These are phyloP conservation scores for Chelonoidis abingdonii DNA, from an alignment of 2,113 vertebrate species.

Conservation along the genomic window DNA sequence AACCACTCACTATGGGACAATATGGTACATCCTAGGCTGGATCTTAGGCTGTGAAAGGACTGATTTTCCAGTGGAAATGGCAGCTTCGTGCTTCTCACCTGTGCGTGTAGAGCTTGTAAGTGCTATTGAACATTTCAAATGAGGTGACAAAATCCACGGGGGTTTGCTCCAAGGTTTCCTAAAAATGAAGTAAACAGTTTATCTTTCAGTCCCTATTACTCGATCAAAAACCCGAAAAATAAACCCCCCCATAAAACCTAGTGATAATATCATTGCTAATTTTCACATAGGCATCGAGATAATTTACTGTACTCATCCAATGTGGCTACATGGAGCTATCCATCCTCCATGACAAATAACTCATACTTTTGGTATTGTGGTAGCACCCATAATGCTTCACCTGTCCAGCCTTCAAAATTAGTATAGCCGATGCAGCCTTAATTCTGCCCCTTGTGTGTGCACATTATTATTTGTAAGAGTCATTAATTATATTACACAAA, in stretches of 20 bases:
- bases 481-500: not conserved
- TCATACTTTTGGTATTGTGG: not conserved
- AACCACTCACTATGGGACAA: not conserved
- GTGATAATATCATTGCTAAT: not conserved
- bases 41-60: constrained; percentile 3
- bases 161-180: constrained; percentile 91
- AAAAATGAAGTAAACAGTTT: constrained; percentile 69
- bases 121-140: constrained; percentile 95
- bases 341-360: not conserved
- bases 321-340: not conserved
- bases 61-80: not conserved
- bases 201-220: not conserved
- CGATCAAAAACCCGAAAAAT: not conserved
- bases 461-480: not conserved
- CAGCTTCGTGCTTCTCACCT: constrained; percentile 83
- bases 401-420: not conserved
- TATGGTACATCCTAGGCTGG: not conserved
- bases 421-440: not conserved
- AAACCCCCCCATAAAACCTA: not conserved
- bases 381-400: not conserved
- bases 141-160: constrained; percentile 88
- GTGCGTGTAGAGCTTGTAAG: constrained; percentile 94
- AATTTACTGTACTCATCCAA: not conserved
- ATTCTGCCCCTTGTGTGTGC: not conserved
- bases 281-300: not conserved